phyloP scores from a whole-genome alignment of 2,113 vertebrate species.

The Globicephala melas region DNA sequence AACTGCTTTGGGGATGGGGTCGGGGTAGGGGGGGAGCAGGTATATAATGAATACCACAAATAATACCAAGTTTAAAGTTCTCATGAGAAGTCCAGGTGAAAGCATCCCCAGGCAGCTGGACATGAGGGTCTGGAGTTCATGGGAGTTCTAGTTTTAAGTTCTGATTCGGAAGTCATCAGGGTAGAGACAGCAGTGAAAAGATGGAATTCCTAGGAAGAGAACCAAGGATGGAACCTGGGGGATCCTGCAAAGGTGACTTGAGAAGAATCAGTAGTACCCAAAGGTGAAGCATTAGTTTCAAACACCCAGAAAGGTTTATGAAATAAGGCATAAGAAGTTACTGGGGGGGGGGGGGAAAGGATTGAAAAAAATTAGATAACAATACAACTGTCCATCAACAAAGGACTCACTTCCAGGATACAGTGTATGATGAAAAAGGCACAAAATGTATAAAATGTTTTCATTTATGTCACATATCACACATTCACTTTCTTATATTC shows the following conservation, averaged over 20 bases:
- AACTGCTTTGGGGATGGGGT: not conserved
- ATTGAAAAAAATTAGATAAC: not conserved
- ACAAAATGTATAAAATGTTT: not conserved
- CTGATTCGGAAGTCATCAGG: not conserved
- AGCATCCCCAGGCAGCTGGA: not conserved
- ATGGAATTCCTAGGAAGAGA: not conserved
- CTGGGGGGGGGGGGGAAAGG: accelerated
- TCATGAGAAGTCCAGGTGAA: not conserved
- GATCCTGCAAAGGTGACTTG: not conserved
- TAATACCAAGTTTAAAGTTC: not conserved
- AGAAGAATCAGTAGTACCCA: not conserved
- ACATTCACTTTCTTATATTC: not conserved
- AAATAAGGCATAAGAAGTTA: not conserved
- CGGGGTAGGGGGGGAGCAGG: not conserved
- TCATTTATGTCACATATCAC: not conserved
- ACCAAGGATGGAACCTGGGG: not conserved
- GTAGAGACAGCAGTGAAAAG: not conserved
- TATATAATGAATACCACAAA: not conserved
- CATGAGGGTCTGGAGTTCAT: not conserved
- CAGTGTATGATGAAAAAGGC: not conserved
- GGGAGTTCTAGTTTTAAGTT: not conserved
- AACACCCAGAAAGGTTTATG: not conserved
- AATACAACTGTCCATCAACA: not conserved
- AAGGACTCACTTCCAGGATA: not conserved
- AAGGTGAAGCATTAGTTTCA: not conserved